phyloP scores from a whole-genome alignment of 2,113 vertebrate species.

The Perca flavescens region DNA sequence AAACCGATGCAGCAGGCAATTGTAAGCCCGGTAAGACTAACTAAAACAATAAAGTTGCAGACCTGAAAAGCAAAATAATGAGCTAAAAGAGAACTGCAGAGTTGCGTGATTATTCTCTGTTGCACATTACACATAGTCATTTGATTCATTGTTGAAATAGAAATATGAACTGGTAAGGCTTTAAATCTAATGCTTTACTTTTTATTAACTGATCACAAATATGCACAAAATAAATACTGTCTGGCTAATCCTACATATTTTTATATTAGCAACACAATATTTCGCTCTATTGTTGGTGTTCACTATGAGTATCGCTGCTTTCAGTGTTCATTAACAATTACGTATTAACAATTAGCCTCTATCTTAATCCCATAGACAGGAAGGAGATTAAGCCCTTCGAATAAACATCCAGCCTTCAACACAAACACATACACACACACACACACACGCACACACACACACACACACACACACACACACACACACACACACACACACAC shows the following conservation, averaged over 20 bases:
- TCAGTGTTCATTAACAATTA: not conserved
- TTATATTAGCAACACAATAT: not conserved
- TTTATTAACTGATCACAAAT: too few species aligned
- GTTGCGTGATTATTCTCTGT: not conserved
- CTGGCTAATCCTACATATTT: not conserved
- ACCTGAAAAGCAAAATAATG: not conserved
- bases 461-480: constrained; percentile 53
- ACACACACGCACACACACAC: constrained; percentile 54
- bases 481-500: constrained; percentile 53
- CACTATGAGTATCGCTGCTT: not conserved
- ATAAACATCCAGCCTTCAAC: constrained; percentile 12
- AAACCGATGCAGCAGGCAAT: not conserved
- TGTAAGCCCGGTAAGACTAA: not conserved
- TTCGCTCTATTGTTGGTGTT: not conserved
- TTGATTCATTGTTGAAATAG: not conserved
- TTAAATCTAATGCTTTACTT: not conserved
- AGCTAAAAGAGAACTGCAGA: not conserved
- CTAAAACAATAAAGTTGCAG: not conserved
- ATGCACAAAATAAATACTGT: not conserved
- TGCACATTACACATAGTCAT: not conserved
- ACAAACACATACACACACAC: constrained; percentile 52
- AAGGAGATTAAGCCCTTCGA: constrained; percentile 15
- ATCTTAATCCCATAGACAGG: not conserved
- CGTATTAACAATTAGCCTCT: not conserved
- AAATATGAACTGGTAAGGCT: not conserved